These are phyloP conservation scores for Rhinogobius similis DNA, from an alignment of 2,113 vertebrate species.

Conservation along the genomic window DNA sequence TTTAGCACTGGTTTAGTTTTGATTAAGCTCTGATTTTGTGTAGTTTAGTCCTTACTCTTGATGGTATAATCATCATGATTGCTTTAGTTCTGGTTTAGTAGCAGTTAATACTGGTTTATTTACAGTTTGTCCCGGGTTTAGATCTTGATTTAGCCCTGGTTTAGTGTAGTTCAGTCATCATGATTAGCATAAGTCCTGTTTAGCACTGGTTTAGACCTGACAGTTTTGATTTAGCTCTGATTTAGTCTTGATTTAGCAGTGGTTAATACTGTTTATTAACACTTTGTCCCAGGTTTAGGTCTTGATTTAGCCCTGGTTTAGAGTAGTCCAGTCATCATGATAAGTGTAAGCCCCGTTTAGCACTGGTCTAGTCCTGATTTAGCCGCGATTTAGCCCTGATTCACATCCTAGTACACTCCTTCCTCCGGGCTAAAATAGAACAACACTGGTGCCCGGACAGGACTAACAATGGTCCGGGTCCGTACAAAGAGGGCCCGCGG, in stretches of 20 bases:
- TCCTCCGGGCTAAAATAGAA: not conserved
- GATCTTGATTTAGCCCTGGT: not conserved
- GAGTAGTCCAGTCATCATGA: no score
- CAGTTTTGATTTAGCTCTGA: no score
- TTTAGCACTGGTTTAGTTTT: not conserved
- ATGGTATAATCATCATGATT: no score
- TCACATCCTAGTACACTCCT: not conserved
- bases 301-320: not conserved
- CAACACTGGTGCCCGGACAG: not conserved
- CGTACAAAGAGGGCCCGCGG: slow-evolving; percentile 18
- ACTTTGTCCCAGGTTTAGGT: not conserved
- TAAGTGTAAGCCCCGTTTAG: no score
- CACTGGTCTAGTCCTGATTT: no score
- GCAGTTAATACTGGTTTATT: no score
- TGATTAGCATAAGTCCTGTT: not conserved
- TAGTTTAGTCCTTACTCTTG: no score
- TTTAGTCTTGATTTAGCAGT: not conserved
- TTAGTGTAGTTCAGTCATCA: not conserved
- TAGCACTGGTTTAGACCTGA: not conserved
- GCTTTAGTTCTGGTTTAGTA: no score
- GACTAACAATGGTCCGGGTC: not conserved
- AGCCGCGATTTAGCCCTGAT: not conserved
- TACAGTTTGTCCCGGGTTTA: no score
- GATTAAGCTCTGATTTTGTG: not conserved
- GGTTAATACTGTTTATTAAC: not conserved